Conservation (phyloP, 2,797 vertebrate species). For the Anableps anableps region DNA sequence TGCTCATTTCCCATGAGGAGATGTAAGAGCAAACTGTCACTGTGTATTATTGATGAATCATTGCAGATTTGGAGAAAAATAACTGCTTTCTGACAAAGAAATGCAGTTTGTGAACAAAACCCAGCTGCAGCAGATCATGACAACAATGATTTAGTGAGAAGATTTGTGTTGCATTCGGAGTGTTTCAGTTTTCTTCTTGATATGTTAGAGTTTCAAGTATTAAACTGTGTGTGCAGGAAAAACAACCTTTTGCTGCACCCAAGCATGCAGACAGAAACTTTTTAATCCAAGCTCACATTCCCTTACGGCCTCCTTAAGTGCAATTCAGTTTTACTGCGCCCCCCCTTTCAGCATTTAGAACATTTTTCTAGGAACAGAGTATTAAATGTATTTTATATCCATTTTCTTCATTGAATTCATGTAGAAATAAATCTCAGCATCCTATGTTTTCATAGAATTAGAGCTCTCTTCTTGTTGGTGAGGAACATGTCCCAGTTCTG, state of each 20-base stretch:
- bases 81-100: neutral
- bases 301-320: slow-evolving; percentile 3
- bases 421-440: slow-evolving; percentile 1
- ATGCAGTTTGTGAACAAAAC: neutral
- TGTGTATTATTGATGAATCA: neutral
- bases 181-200: slow-evolving; percentile 23
- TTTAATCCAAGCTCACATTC: slow-evolving; percentile 12
- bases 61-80: neutral
- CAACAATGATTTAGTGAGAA: neutral
- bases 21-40: neutral
- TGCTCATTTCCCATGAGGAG: neutral
- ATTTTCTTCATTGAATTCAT: slow-evolving; percentile 24
- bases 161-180: slow-evolving; percentile 9
- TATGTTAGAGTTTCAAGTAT: slow-evolving; percentile 20
- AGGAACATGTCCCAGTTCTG: slow-evolving; percentile 59
- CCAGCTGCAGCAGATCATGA: slow-evolving; percentile 16
- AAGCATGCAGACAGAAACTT: slow-evolving; percentile 2
- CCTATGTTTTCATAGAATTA: slow-evolving; percentile 41
- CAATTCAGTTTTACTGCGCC: slow-evolving; percentile 11
- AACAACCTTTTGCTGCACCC: slow-evolving; percentile 1
- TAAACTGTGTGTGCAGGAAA: slow-evolving; percentile 4
- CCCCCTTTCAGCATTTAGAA: neutral
- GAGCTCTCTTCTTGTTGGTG: slow-evolving; percentile 62
- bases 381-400: neutral
- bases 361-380: slow-evolving; percentile 9